A percentile compares a stretch with the other conserved stretches of the same genome.
Conservation (phyloP, 2,888 invertebrate species). For the Lamproptera curius region DNA sequence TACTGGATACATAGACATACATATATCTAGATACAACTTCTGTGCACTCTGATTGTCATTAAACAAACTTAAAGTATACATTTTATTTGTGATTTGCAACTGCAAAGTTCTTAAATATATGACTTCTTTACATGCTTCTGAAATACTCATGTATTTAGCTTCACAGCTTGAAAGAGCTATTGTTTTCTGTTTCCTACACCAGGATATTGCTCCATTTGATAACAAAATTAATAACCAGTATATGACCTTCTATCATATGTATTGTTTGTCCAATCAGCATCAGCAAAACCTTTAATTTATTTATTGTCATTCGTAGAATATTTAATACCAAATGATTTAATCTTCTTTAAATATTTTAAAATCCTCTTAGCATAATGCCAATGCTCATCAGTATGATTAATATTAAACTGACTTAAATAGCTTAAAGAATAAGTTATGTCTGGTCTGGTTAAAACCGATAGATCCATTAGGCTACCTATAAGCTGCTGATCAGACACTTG, state of each 20-base stretch:
- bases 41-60: constrained; percentile 25
- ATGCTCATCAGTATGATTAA: constrained; percentile 5
- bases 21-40: no score
- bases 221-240: neutral
- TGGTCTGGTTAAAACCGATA: neutral
- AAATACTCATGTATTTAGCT: constrained; percentile 11
- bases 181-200: constrained; percentile 35
- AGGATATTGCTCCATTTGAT: neutral
- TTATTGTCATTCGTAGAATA: neutral
- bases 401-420: constrained; percentile 11
- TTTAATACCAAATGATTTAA: neutral
- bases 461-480: neutral
- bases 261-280: neutral
- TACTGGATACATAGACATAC: no score
- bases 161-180: constrained; percentile 36
- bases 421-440: constrained; percentile 9
- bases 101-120: constrained; percentile 24
- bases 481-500: neutral
- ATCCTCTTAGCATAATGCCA: constrained; percentile 13
- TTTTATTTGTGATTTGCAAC: constrained; percentile 19
- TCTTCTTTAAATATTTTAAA: neutral
- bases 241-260: neutral
- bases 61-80: constrained; percentile 13
- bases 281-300: neutral
- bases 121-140: constrained; percentile 26